Conservation (phyloP, 2,888 invertebrate genomes). For the Eubasilissa splendida region DNA sequence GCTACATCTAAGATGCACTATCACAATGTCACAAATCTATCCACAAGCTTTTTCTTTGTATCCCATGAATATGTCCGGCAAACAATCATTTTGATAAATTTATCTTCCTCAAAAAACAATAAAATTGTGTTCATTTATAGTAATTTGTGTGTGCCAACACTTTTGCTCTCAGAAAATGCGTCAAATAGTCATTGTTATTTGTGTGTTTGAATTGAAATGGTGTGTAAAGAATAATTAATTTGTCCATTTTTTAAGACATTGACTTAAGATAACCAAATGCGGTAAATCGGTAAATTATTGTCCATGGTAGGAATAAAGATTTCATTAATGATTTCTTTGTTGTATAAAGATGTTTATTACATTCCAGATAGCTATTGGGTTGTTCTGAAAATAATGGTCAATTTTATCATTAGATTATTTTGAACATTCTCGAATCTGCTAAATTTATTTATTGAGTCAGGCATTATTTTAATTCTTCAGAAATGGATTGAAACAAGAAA, state of each 20-base stretch:
- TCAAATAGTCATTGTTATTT: not conserved
- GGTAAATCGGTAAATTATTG: not conserved
- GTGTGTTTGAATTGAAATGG: not conserved
- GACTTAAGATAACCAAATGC: no score
- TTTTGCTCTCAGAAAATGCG: not conserved
- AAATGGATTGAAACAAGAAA: no score
- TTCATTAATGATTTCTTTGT: no score
- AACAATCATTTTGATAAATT: not conserved
- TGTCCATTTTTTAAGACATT: conserved; percentile 1
- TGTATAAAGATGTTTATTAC: no score
- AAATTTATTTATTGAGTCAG: no score
- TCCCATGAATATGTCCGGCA: not conserved
- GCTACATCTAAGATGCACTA: conserved; percentile 31
- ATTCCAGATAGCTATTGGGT: no score
- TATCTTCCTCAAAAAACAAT: not conserved
- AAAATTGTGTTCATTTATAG: conserved; percentile 14
- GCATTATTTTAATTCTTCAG: no score
- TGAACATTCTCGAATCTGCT: no score
- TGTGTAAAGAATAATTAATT: not conserved
- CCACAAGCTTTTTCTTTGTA: conserved; percentile 6
- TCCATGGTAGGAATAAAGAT: not conserved
- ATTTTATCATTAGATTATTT: no score
- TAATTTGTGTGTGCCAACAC: conserved; percentile 25
- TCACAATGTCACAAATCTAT: conserved; percentile 14
- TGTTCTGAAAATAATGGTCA: no score